Conservation (phyloP, 1,140 invertebrate species). For the Drosophila arawakana region DNA sequence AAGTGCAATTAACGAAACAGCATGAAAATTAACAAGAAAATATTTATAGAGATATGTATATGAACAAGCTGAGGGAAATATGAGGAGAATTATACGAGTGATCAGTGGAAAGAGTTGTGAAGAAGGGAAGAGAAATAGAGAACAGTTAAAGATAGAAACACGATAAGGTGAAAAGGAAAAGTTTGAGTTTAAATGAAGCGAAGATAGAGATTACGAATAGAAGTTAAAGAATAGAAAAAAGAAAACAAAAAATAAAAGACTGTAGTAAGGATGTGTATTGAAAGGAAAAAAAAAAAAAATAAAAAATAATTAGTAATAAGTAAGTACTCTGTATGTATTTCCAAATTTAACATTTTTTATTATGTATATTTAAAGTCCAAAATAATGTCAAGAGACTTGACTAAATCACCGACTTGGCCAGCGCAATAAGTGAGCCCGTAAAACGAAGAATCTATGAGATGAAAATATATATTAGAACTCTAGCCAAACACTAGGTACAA, state of each 20-base stretch:
- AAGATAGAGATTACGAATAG: not conserved
- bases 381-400: not conserved
- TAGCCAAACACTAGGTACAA: too few relatives aligned
- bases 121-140: not conserved
- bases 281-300: too few relatives aligned
- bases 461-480: not conserved
- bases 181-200: not conserved
- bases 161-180: too few relatives aligned
- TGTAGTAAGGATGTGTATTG: too few relatives aligned
- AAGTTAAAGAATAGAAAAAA: too few relatives aligned
- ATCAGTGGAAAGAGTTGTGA: not conserved
- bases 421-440: conserved; percentile 74
- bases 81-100: conserved; percentile 27
- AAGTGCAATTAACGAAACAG: conserved; percentile 43
- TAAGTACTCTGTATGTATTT: too few relatives aligned
- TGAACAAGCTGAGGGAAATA: conserved; percentile 24
- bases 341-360: too few relatives aligned
- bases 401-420: conserved; percentile 72
- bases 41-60: conserved; percentile 19
- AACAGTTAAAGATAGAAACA: not conserved
- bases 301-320: too few relatives aligned
- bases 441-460: conserved; percentile 68
- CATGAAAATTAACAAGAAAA: conserved; percentile 47
- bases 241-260: too few relatives aligned
- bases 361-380: too few relatives aligned